Conservation (phyloP, 1,140 invertebrate genomes). For the Drosophila nigrodunni region DNA sequence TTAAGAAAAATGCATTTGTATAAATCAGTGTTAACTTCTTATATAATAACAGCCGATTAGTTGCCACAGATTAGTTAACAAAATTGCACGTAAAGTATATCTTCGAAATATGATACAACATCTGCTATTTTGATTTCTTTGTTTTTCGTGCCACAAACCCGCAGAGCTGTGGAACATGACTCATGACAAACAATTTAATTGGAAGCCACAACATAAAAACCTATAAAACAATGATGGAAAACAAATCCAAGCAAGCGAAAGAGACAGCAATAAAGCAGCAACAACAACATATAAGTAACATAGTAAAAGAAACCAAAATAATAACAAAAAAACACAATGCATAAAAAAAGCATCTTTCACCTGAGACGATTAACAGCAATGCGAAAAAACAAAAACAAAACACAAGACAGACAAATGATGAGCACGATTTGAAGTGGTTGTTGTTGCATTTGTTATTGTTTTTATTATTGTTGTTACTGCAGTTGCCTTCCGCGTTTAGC, state of each 20-base stretch:
- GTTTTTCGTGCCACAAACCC: conserved; percentile 14
- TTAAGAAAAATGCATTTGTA: no score
- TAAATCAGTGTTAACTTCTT: no score
- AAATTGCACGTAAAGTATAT: no score
- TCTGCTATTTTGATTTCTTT: no score
- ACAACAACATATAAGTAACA: conserved; percentile 9
- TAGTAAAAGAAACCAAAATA: conserved; percentile 18
- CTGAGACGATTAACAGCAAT: conserved; percentile 20
- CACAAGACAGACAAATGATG: conserved; percentile 44
- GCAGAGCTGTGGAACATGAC: conserved; percentile 42
- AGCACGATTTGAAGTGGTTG: conserved; percentile 54
- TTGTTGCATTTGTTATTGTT: conserved; percentile 29
- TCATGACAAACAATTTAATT: conserved; percentile 26
- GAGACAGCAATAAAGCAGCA: not conserved
- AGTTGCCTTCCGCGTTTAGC: conserved; percentile 63
- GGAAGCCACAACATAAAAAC: conserved; percentile 50
- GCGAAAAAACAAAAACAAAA: conserved; percentile 15
- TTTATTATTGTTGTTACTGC: conserved; percentile 9
- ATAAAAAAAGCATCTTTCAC: conserved; percentile 63
- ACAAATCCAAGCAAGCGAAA: not conserved
- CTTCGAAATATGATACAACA: no score
- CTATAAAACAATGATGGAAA: conserved; percentile 52
- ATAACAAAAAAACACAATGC: conserved; percentile 23
- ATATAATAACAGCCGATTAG: no score
- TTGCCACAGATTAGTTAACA: no score